Conservation (phyloP, 2,888 invertebrate genomes). For the Sarcophaga subvicina region DNA sequence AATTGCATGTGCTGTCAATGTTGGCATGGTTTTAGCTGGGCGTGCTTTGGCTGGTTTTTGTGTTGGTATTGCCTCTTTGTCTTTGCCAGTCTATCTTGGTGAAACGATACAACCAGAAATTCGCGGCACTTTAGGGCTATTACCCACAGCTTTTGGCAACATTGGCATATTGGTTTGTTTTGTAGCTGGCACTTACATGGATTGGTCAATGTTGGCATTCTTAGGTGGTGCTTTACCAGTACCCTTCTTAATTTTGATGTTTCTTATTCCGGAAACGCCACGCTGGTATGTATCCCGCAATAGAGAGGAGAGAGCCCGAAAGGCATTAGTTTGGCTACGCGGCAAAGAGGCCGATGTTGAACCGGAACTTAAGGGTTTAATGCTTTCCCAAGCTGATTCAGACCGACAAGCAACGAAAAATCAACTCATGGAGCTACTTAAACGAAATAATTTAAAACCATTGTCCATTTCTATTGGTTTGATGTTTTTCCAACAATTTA, state of each 20-base stretch:
- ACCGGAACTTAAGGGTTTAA: slow-evolving; percentile 89
- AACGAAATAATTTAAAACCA: slow-evolving; percentile 88
- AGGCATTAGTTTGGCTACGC: slow-evolving; percentile 91
- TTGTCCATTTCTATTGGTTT: slow-evolving; percentile 91
- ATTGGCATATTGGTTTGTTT: slow-evolving; percentile 89
- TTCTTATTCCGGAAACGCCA: slow-evolving; percentile 95
- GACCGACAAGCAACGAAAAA: slow-evolving; percentile 85
- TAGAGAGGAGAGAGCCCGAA: slow-evolving; percentile 88
- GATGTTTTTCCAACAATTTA: slow-evolving; percentile 97
- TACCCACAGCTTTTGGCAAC: slow-evolving; percentile 95
- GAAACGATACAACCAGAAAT: slow-evolving; percentile 96
- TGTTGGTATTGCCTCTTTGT: slow-evolving; percentile 92
- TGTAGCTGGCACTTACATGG: slow-evolving; percentile 88
- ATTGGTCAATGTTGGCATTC: slow-evolving; percentile 92
- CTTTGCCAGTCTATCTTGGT: slow-evolving; percentile 95
- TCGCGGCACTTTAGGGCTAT: slow-evolving; percentile 92
- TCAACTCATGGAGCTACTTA: slow-evolving; percentile 86
- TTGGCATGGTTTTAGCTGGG: slow-evolving; percentile 90
- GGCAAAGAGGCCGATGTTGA: slow-evolving; percentile 90
- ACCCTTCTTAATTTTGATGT: slow-evolving; percentile 90
- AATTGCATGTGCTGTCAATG: slow-evolving; percentile 89
- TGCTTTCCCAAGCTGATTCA: slow-evolving; percentile 87
- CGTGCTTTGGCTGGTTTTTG: slow-evolving; percentile 93
- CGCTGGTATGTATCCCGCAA: slow-evolving; percentile 93
- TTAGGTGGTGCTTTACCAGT: slow-evolving; percentile 90